These are phyloP conservation scores for Odontocerum albicorne DNA, from an alignment of 2,888 invertebrate genomes.

Conservation along the genomic window DNA sequence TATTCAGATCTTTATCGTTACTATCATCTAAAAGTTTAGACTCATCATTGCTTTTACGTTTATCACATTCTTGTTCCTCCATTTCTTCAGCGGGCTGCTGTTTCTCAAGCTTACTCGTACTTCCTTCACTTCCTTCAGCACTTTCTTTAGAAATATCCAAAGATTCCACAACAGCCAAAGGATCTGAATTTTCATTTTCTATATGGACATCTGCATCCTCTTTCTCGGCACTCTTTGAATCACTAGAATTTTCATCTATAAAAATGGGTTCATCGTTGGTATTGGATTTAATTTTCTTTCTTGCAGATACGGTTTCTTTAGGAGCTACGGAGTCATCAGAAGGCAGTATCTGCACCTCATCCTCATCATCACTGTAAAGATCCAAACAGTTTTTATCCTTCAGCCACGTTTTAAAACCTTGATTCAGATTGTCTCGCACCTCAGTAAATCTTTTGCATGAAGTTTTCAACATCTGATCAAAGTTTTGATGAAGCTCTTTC, in stretches of 20 bases:
- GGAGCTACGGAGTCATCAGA: constrained; percentile 17
- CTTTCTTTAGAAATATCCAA: constrained; percentile 1
- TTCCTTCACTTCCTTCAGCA: not conserved
- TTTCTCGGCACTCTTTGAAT: constrained; percentile 40
- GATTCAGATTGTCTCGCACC: constrained; percentile 57
- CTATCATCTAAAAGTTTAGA: constrained; percentile 3
- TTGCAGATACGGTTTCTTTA: constrained; percentile 21
- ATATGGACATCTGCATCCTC: not conserved
- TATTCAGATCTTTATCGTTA: not conserved
- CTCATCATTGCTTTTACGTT: not conserved
- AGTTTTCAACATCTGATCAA: constrained; percentile 58
- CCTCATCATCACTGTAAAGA: constrained; percentile 44
- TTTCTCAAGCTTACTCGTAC: not conserved
- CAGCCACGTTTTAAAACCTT: constrained; percentile 57
- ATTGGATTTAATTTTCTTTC: not conserved
- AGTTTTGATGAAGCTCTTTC: constrained; percentile 54
- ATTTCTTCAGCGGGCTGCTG: constrained; percentile 2
- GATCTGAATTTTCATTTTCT: not conserved
- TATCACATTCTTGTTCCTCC: not conserved
- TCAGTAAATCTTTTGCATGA: constrained; percentile 58
- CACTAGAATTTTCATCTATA: constrained; percentile 56
- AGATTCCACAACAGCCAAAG: too few species aligned
- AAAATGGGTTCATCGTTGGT: constrained; percentile 53
- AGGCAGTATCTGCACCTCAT: constrained; percentile 51
- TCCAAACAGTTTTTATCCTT: constrained; percentile 41